Conservation (phyloP, 2,113 vertebrate species). For the Ailuropoda melanoleuca region DNA sequence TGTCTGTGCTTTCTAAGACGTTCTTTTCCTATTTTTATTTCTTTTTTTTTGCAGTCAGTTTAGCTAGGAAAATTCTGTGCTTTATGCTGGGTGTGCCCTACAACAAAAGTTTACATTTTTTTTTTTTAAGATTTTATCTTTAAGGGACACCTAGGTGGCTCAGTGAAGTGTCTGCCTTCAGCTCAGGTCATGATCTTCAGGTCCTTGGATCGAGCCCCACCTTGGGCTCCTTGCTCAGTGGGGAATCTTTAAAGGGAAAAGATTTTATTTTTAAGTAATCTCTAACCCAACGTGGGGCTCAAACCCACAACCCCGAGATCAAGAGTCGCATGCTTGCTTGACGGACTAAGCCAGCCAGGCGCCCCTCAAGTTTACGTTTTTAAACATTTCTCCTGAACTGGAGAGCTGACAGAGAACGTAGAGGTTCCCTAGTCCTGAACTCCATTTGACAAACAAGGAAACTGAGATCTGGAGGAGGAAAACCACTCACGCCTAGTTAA, state of each 20-base stretch:
- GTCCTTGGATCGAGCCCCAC: background rate
- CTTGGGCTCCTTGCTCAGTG: background rate
- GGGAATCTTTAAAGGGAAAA: background rate
- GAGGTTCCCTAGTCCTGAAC: background rate
- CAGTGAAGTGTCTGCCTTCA: background rate
- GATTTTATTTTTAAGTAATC: background rate
- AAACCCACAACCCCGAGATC: background rate
- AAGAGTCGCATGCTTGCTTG: background rate
- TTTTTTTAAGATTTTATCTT: background rate
- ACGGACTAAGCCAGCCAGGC: background rate
- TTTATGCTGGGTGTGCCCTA: background rate
- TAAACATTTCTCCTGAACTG: background rate
- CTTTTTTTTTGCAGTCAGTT: background rate
- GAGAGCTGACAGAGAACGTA: background rate
- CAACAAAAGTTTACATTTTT: background rate
- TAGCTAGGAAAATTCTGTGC: background rate
- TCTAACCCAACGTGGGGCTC: background rate
- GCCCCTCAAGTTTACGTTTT: background rate
- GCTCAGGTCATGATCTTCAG: no score
- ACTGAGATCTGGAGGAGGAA: background rate
- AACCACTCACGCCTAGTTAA: background rate
- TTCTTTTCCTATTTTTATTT: background rate
- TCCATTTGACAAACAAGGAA: background rate
- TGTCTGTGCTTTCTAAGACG: background rate
- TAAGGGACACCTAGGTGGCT: background rate